phyloP scores from a whole-genome alignment of 2,888 invertebrate species.

The Onthophagus sagittarius region DNA sequence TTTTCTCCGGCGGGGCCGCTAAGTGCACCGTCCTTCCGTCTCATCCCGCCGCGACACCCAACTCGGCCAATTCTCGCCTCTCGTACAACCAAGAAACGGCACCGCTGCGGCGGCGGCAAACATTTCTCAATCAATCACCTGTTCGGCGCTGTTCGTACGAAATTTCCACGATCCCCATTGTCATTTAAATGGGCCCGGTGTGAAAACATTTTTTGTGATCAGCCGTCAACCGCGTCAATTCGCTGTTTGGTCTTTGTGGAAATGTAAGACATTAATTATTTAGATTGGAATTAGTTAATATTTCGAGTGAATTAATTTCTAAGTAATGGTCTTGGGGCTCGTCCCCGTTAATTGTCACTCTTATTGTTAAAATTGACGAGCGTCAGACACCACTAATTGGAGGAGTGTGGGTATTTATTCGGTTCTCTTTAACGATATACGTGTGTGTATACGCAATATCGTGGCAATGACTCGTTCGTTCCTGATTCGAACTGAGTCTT shows the following conservation, averaged over 20 bases:
- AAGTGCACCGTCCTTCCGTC: neutral
- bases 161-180: neutral
- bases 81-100: neutral
- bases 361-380: neutral
- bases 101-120: neutral
- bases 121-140: neutral
- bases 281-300: neutral
- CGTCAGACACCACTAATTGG: neutral
- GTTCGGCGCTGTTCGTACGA: neutral
- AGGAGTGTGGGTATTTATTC: neutral
- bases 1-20: constrained; percentile 5
- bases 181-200: neutral
- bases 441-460: neutral
- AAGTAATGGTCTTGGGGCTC: neutral
- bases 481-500: neutral
- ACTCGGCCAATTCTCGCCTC: neutral
- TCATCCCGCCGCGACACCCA: neutral
- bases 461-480: neutral
- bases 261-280: constrained; percentile 6
- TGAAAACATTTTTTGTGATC: neutral
- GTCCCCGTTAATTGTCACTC: constrained; percentile 3
- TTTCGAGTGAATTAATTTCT: constrained; percentile 5
- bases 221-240: neutral
- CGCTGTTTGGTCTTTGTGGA: neutral
- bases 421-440: neutral